Percentiles rank a stretch among this genome's conserved stretches.
These are phyloP conservation scores for Drosophila guanche DNA, from an alignment of 1,140 invertebrate genomes.

Conservation along the genomic window DNA sequence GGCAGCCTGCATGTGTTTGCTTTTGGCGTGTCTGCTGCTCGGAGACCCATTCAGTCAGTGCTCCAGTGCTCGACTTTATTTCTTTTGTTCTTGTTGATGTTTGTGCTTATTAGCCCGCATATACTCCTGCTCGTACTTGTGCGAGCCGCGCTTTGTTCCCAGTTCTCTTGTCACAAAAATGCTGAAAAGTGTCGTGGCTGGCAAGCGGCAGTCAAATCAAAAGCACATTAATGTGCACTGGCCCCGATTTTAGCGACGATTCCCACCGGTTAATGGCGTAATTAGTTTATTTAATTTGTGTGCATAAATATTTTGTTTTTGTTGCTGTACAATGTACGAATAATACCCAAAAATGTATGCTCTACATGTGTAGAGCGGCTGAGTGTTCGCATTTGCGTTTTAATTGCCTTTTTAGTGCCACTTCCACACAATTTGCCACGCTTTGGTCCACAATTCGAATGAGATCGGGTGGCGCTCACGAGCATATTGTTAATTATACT, in stretches of 20 bases:
- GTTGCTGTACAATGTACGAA: slow-evolving; percentile 20
- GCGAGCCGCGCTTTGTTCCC: slow-evolving; percentile 1
- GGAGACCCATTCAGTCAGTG: no score
- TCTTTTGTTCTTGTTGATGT: slow-evolving; percentile 51
- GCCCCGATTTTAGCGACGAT: slow-evolving; percentile 16
- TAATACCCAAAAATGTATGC: slow-evolving; percentile 31
- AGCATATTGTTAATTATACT: slow-evolving; percentile 81
- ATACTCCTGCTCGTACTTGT: slow-evolving; percentile 2
- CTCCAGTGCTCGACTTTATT: slow-evolving; percentile 33
- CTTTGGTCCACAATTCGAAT: slow-evolving; percentile 79
- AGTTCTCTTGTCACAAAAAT: slow-evolving; percentile 28
- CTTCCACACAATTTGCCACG: slow-evolving; percentile 81
- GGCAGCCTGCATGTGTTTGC: slow-evolving; percentile 49
- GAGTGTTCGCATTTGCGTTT: slow-evolving; percentile 61
- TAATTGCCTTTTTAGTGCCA: slow-evolving; percentile 82
- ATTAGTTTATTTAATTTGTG: slow-evolving; percentile 78
- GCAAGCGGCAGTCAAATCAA: slow-evolving; percentile 68
- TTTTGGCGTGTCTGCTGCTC: slow-evolving; percentile 62
- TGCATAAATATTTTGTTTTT: slow-evolving; percentile 22
- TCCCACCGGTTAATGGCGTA: slow-evolving; percentile 37
- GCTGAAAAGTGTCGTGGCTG: slow-evolving; percentile 30
- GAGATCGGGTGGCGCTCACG: slow-evolving; percentile 44
- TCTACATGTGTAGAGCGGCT: slow-evolving; percentile 49
- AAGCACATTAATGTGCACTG: slow-evolving; percentile 66
- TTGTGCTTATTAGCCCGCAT: slow-evolving; percentile 69